Evolutionary conservation across 2,113 vertebrate species (phyloP).

Genomic region (Panurus biarmicus): DNA sequence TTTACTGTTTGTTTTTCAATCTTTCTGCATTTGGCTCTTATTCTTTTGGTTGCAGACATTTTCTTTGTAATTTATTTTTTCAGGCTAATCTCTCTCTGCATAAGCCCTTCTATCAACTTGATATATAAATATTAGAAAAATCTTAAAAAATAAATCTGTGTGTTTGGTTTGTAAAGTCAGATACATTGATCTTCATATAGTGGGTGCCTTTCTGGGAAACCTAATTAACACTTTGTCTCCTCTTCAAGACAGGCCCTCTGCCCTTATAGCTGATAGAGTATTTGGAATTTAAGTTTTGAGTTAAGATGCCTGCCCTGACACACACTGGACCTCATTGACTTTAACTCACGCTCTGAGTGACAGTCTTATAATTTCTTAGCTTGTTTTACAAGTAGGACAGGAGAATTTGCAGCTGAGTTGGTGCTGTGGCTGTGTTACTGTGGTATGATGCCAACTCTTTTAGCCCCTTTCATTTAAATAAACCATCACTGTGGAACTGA

Average conservation of each 20-base stretch:
- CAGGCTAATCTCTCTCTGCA: conserved; percentile 40
- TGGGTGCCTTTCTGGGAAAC: not conserved
- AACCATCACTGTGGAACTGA: fast-evolving
- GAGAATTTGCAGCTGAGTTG: not conserved
- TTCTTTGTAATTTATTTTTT: conserved; percentile 61
- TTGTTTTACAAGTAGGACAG: not conserved
- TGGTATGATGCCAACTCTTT: not conserved
- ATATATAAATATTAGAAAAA: conserved; percentile 24
- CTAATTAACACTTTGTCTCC: conserved; percentile 1
- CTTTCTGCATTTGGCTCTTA: conserved; percentile 55
- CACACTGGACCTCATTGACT: not conserved
- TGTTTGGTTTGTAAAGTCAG: conserved; percentile 25
- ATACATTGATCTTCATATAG: conserved; percentile 3
- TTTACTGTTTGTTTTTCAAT: conserved; percentile 68
- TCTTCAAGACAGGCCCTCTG: not conserved
- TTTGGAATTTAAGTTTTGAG: not conserved
- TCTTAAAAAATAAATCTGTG: conserved; percentile 13
- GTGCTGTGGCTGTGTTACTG: fast-evolving
- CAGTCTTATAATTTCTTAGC: not conserved
- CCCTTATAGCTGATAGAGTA: not conserved
- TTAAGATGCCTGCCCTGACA: not conserved
- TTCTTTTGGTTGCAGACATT: conserved; percentile 48
- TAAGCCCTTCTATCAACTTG: conserved; percentile 21
- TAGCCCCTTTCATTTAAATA: not conserved
- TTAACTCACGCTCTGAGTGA: not conserved